Evolutionary conservation across 2,113 vertebrate genomes (phyloP), one percentile per base, ranked within the genome.

Genomic region (Eclectus roratus): DNA sequence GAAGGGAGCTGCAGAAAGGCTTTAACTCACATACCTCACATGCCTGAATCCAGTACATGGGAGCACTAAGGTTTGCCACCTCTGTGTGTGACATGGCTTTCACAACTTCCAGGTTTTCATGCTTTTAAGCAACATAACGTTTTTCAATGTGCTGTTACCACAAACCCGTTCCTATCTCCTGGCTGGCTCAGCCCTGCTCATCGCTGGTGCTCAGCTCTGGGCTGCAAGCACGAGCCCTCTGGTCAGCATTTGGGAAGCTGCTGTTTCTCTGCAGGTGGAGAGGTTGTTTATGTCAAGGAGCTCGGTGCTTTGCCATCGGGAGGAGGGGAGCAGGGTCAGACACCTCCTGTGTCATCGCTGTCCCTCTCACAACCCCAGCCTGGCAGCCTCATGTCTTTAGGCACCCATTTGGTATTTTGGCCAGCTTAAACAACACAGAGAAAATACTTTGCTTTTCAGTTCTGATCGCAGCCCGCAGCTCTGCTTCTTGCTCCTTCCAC

Each of bases 211-310:
- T 84, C 63, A 50, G 77, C 41, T 69, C 37, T 14, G 46, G 82
- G 24, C 63, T 68, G 37, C 1, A 3, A 31, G 60, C 11, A 1
- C 2, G 0, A 1, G 7, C 19, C 17, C 24, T 60, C 41, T 41
- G 23, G 49, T 4, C 24, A 11, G 70, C 28, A 15, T 21, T 68
- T 35, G 20, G 66, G 71, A 41, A 27, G 3, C 50, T 58, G 46
- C 61, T 78, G 15, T 9, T 89, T 41, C 60, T 82, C 68, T 76
- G 58, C 44, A 33, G 25, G 25, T 41, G 28, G 10, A 39, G 47
- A 68, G 65, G 39, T 37, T 16, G 4, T 7, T 53, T 46, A 6
- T 25, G 47, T 9, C 1, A 13, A 71, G 56, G 46, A 68, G 9
- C 47, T 90, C 23, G 1, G 56, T 14, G 43, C 44, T 82, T 29